These are phyloP conservation scores for Calliopum simillimum DNA, from an alignment of 2,888 invertebrate genomes.

Conservation along the genomic window DNA sequence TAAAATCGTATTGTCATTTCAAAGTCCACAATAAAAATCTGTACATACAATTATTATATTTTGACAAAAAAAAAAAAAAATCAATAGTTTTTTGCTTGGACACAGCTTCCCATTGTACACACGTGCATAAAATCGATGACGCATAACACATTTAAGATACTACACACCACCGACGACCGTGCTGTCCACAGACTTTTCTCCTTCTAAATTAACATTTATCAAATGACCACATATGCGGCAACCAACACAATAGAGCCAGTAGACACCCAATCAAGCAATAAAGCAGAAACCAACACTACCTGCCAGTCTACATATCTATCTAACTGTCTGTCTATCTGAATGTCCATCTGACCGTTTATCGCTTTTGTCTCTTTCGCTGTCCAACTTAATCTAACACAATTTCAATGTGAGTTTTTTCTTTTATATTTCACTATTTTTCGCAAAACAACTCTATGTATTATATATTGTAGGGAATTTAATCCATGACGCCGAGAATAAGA, in stretches of 20 bases:
- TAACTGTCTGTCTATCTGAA: constrained; percentile 12
- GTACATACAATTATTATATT: no score
- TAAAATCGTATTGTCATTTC: no score
- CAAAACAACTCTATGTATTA: no score
- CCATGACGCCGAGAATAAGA: no score
- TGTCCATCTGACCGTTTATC: constrained; percentile 5
- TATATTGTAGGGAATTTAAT: no score
- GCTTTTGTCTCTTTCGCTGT: constrained; percentile 21
- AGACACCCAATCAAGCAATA: neutral
- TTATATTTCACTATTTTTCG: no score
- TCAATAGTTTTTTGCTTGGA: no score
- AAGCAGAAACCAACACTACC: constrained; percentile 31
- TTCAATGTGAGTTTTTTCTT: no score
- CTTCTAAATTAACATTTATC: neutral
- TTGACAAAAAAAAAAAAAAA: no score
- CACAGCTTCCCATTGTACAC: no score
- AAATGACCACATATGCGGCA: neutral
- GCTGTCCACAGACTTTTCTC: neutral
- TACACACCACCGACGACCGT: neutral
- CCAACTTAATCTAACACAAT: neutral
- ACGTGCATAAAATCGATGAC: neutral
- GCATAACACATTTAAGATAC: neutral
- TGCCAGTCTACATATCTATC: neutral
- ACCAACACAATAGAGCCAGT: no score
- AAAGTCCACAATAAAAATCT: no score